phyloP scores from a whole-genome alignment of 2,797 vertebrate genomes.

The Bufotes viridis region DNA sequence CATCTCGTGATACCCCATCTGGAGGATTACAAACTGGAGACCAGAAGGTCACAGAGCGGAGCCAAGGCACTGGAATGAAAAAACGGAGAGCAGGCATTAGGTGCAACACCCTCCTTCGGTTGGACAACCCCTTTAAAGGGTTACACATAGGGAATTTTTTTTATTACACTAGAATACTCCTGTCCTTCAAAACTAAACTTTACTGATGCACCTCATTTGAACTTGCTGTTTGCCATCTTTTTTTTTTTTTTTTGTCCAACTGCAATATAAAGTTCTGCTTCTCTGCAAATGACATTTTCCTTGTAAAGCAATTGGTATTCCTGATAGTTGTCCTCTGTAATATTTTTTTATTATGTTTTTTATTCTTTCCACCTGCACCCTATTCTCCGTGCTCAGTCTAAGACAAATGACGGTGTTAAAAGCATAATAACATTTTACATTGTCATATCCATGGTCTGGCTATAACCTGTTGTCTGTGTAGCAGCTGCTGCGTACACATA shows the following conservation, averaged over 20 bases:
- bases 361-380: not conserved
- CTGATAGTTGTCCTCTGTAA: not conserved
- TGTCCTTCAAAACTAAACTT: not conserved
- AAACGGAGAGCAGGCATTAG: too few species aligned
- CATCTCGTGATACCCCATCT: too few species aligned
- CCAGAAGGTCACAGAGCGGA: too few species aligned
- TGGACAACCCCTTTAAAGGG: not conserved
- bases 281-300: not conserved
- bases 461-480: constrained; percentile 6
- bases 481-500: not conserved
- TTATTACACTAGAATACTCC: not conserved
- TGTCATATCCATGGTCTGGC: not conserved
- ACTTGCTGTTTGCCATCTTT: not conserved
- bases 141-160: not conserved
- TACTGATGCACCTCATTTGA: not conserved
- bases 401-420: not conserved
- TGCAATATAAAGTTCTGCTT: not conserved
- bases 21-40: too few species aligned
- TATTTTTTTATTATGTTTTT: not conserved
- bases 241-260: not conserved
- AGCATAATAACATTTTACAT: not conserved
- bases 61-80: too few species aligned
- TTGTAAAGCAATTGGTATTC: not conserved
- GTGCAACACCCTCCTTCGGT: too few species aligned
- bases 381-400: not conserved